These are phyloP conservation scores for Chorisops tibialis DNA, from an alignment of 2,888 invertebrate genomes.

Conservation along the genomic window DNA sequence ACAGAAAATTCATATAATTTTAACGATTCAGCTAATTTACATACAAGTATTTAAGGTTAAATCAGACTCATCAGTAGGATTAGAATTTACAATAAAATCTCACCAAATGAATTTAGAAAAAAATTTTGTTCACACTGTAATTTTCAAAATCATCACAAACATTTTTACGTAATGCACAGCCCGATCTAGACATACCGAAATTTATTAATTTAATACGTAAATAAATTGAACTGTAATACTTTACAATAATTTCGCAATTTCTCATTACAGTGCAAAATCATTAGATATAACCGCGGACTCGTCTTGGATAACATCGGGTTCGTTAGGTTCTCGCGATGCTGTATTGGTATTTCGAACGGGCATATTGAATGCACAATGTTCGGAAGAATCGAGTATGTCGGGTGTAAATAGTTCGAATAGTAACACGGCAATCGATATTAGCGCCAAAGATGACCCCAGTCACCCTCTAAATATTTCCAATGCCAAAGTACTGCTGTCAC, in stretches of 20 bases:
- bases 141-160: no score
- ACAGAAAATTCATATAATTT: no score
- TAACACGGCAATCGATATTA: slow-evolving; percentile 29
- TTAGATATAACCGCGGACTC: slow-evolving; percentile 37
- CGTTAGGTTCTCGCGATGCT: slow-evolving; percentile 61
- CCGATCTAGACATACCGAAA: no score
- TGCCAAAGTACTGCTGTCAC: slow-evolving; percentile 37
- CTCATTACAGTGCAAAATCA: slow-evolving; percentile 32
- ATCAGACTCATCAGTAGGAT: no score
- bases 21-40: no score
- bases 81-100: no score
- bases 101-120: no score
- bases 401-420: slow-evolving; percentile 3
- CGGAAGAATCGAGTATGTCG: slow-evolving; percentile 22
- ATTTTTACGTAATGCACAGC: no score
- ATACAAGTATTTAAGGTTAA: no score
- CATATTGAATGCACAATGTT: slow-evolving; percentile 50
- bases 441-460: slow-evolving; percentile 30
- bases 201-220: no score
- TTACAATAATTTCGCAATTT: neutral
- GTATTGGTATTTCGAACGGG: slow-evolving; percentile 65
- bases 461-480: slow-evolving; percentile 30
- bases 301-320: slow-evolving; percentile 59
- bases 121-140: no score
- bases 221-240: neutral